A percentile compares a stretch with the other conserved stretches of the same genome.
phyloP scores from a whole-genome alignment of 1,140 invertebrate species.

The Halesus radiatus region DNA sequence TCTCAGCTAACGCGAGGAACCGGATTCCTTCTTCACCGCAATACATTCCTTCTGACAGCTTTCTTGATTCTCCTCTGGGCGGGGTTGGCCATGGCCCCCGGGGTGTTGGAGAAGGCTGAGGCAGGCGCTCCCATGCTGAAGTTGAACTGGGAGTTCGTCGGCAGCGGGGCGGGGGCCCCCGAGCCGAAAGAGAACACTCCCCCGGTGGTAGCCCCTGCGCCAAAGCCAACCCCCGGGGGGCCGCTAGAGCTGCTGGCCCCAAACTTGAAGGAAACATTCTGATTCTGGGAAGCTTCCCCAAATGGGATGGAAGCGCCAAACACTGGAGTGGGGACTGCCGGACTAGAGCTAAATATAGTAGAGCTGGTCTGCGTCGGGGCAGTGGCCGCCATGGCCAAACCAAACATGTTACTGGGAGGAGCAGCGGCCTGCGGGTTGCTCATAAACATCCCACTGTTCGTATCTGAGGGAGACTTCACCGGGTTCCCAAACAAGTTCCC shows the following conservation, averaged over 20 bases:
- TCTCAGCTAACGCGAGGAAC: background rate
- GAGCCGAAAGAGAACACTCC: constrained; percentile 51
- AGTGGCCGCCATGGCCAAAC: constrained; percentile 14
- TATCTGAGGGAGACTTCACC: constrained; percentile 16
- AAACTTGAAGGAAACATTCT: constrained; percentile 49
- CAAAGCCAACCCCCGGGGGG: constrained; percentile 37
- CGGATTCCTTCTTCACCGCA: constrained; percentile 19
- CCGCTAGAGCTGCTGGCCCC: constrained; percentile 32
- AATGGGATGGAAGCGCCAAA: constrained; percentile 52
- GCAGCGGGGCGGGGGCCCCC: background rate
- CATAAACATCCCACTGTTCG: constrained; percentile 3
- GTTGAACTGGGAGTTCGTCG: constrained; percentile 48
- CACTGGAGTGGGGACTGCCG: constrained; percentile 44
- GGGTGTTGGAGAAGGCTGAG: constrained; percentile 26
- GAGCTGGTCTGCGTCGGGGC: constrained; percentile 19
- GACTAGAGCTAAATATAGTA: constrained; percentile 30
- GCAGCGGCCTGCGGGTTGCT: constrained; percentile 1
- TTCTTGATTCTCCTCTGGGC: constrained; percentile 48
- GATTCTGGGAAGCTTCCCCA: constrained; percentile 42
- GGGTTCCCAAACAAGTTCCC: constrained; percentile 21
- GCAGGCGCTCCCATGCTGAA: constrained; percentile 53
- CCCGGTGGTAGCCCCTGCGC: constrained; percentile 24
- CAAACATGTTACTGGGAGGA: constrained; percentile 22
- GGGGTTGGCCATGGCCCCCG: constrained; percentile 31
- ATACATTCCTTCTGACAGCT: constrained; percentile 47